Conservation (phyloP, 2,113 vertebrate genomes). For the Myrmecobius fasciatus region DNA sequence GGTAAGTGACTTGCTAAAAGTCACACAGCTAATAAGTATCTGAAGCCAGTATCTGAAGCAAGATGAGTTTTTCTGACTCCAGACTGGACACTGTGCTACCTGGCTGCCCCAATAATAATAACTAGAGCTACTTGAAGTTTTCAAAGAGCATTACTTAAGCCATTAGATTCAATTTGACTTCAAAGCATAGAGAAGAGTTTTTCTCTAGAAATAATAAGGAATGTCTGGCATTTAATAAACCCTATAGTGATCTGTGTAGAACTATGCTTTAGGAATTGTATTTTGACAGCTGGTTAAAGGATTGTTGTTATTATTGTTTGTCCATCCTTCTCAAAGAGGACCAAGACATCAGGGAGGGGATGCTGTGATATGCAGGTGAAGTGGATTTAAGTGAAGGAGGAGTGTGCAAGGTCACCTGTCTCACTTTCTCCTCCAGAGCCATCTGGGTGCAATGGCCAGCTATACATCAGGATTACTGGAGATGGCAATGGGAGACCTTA, state of each 20-base stretch:
- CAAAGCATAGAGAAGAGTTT: neutral
- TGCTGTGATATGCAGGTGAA: too few relatives aligned
- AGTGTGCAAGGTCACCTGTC: too few relatives aligned
- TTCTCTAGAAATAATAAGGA: neutral
- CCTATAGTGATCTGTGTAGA: neutral
- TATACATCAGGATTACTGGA: too few relatives aligned
- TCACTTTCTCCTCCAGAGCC: too few relatives aligned
- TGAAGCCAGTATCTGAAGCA: too few relatives aligned
- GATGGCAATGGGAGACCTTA: too few relatives aligned
- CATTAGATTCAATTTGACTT: neutral
- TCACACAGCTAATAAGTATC: neutral
- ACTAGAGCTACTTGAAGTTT: neutral
- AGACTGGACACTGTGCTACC: neutral
- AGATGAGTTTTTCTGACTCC: too few relatives aligned
- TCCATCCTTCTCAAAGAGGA: too few relatives aligned
- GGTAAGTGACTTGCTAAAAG: neutral
- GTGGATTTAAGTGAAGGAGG: too few relatives aligned
- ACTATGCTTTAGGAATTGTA: neutral
- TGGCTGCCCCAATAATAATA: neutral
- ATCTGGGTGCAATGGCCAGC: too few relatives aligned
- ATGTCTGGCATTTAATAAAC: neutral
- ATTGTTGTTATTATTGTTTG: neutral
- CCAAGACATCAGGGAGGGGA: too few relatives aligned
- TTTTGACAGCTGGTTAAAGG: neutral
- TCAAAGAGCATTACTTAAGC: neutral